These are phyloP conservation scores for Colius striatus DNA, from an alignment of 2,113 vertebrate genomes.

Conservation along the genomic window DNA sequence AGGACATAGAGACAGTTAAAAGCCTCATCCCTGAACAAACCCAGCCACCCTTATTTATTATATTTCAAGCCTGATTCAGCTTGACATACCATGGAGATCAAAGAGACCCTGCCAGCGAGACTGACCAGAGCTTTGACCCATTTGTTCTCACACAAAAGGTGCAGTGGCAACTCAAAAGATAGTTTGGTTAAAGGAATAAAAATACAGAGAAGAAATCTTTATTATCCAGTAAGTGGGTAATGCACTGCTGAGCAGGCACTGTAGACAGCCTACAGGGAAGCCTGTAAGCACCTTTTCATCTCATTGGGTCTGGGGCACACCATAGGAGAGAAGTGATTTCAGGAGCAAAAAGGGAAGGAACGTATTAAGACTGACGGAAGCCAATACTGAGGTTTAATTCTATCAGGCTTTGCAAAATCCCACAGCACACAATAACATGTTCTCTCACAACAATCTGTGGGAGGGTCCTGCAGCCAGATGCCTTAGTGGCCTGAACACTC, in stretches of 20 bases:
- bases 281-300: conserved; percentile 63
- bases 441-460: background rate
- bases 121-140: conserved; percentile 43
- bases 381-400: background rate
- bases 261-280: conserved; percentile 45
- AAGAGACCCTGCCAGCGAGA: conserved; percentile 30
- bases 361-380: conserved; percentile 23
- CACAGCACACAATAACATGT: background rate
- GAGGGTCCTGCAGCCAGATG: background rate
- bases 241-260: conserved; percentile 41
- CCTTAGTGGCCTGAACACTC: fast-evolving
- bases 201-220: conserved; percentile 50
- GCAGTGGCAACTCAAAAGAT: conserved; percentile 37
- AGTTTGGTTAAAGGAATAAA: conserved; percentile 65
- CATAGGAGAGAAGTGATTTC: conserved; percentile 39
- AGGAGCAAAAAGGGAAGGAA: conserved; percentile 44
- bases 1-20: conserved; percentile 22
- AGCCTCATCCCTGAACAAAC: conserved; percentile 32
- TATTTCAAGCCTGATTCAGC: conserved; percentile 59
- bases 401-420: background rate
- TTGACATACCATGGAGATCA: conserved; percentile 54
- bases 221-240: conserved; percentile 40
- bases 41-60: conserved; percentile 22
- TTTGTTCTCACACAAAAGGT: conserved; percentile 41
- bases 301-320: conserved; percentile 35